Conservation (phyloP, 2,888 invertebrate species). For the Mimas tiliae region DNA sequence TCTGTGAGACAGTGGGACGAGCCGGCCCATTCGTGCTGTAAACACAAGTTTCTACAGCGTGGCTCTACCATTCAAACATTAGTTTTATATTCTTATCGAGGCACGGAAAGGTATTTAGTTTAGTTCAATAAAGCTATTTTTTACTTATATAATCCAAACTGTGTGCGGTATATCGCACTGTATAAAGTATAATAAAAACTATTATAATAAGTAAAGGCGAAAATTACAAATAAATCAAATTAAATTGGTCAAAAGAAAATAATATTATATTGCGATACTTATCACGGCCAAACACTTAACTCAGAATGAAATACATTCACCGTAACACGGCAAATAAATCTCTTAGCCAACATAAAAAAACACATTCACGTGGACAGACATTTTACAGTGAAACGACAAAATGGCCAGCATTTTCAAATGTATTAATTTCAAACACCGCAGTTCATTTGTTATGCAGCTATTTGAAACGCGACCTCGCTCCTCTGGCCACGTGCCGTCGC, state of each 20-base stretch:
- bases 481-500: conserved; percentile 60
- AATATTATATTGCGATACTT: conserved; percentile 6
- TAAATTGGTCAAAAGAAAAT: conserved; percentile 12
- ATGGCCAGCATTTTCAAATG: conserved; percentile 61
- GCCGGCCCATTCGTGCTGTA: too few relatives aligned
- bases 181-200: neutral
- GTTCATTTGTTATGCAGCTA: conserved; percentile 80
- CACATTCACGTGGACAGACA: conserved; percentile 10
- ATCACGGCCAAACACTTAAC: conserved; percentile 6
- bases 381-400: conserved; percentile 49
- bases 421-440: conserved; percentile 80
- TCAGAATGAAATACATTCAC: conserved; percentile 18
- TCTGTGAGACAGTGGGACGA: too few relatives aligned
- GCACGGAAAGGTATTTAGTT: too few relatives aligned
- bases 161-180: neutral
- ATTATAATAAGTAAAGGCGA: neutral
- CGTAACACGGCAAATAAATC: conserved; percentile 11
- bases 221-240: neutral
- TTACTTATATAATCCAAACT: too few relatives aligned
- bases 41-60: too few relatives aligned
- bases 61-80: too few relatives aligned
- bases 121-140: neutral
- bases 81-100: too few relatives aligned
- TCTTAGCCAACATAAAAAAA: neutral
- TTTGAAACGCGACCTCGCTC: conserved; percentile 75